These are phyloP conservation scores for Nomada goodeniana DNA, from an alignment of 2,888 invertebrate species.

Conservation along the genomic window DNA sequence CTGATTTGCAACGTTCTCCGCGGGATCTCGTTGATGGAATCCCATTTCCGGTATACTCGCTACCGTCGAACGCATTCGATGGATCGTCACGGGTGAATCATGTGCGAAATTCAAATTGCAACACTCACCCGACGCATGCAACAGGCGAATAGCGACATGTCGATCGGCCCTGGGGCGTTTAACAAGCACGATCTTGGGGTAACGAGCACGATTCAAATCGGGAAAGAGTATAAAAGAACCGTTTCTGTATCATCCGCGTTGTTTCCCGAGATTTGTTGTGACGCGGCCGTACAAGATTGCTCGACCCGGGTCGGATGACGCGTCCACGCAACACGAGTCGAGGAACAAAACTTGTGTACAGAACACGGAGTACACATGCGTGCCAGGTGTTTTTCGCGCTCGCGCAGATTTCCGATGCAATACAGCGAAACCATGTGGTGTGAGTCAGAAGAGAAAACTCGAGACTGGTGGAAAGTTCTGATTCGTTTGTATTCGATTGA, in stretches of 20 bases:
- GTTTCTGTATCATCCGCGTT: conserved; percentile 35
- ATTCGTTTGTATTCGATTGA: no score
- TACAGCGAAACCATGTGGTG: no score
- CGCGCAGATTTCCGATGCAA: no score
- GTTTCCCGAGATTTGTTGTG: neutral
- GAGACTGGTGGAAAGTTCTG: no score
- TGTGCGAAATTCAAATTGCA: neutral
- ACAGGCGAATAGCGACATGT: conserved; percentile 79
- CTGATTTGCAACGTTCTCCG: neutral
- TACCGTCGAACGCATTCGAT: neutral
- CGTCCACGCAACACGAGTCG: conserved; percentile 45
- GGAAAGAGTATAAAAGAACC: no score
- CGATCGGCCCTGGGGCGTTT: conserved; percentile 4
- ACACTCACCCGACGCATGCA: conserved; percentile 81
- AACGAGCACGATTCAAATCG: neutral
- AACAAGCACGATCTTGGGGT: neutral
- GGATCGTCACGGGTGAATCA: neutral
- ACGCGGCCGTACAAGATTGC: neutral
- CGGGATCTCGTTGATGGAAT: neutral
- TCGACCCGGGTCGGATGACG: conserved; percentile 2
- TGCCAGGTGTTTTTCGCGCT: neutral
- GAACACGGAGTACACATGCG: conserved; percentile 53
- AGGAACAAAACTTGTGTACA: conserved; percentile 43
- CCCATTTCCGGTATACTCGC: no score
- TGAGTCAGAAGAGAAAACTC: no score